These are phyloP conservation scores for Corythornis vintsioides DNA, from an alignment of 2,113 vertebrate species.

Conservation along the genomic window DNA sequence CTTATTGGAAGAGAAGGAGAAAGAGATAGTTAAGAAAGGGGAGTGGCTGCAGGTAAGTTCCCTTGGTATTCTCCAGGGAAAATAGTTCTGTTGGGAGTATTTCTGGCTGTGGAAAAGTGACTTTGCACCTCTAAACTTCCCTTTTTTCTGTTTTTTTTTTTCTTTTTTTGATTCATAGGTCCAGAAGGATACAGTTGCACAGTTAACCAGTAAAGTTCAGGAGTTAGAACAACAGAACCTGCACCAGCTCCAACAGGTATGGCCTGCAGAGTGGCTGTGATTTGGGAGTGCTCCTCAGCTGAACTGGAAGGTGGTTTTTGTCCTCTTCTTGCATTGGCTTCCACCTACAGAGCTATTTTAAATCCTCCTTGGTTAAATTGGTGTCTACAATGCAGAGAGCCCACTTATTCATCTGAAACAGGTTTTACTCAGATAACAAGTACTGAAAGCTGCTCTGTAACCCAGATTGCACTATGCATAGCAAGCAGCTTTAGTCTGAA, in stretches of 20 bases:
- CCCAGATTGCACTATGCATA: not conserved
- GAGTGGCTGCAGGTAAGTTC: constrained; percentile 75
- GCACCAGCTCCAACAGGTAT: constrained; percentile 70
- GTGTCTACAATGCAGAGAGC: not conserved
- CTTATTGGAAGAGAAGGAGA: constrained; percentile 77
- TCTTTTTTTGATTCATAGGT: constrained; percentile 33
- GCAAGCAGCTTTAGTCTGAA: not conserved
- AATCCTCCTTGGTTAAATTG: not conserved
- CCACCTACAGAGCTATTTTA: not conserved
- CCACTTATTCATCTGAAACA: not conserved
- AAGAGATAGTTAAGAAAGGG: constrained; percentile 66
- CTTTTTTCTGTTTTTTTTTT: not conserved
- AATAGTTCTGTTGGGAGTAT: not conserved
- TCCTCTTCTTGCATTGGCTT: not conserved
- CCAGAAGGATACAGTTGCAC: constrained; percentile 75
- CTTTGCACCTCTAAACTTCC: not conserved
- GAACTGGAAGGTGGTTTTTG: not conserved
- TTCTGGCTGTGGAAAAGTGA: not conserved
- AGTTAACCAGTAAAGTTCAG: constrained; percentile 72
- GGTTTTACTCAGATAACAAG: not conserved
- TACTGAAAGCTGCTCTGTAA: not conserved
- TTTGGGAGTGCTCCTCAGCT: not conserved
- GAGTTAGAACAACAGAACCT: constrained; percentile 69
- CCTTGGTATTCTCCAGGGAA: not conserved
- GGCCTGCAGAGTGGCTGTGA: not conserved